Conservation (phyloP, 2,888 invertebrate genomes). For the Cerastis rubricosa region DNA sequence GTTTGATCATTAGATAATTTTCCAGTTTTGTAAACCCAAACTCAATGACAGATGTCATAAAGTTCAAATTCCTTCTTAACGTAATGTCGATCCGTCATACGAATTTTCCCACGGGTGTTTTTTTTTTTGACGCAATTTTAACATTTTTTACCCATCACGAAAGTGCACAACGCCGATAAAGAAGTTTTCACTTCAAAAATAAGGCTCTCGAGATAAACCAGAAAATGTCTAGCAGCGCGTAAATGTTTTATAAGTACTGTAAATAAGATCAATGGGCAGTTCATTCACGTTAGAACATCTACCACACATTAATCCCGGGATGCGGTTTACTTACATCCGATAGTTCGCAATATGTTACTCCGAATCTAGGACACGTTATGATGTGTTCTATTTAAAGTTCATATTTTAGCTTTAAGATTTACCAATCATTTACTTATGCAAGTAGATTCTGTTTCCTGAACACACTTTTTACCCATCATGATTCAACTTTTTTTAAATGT, state of each 20-base stretch:
- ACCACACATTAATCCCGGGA: conserved; percentile 67
- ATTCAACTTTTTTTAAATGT: conserved; percentile 1
- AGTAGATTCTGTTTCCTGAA: conserved; percentile 21
- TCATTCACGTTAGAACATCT: conserved; percentile 56
- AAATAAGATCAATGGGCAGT: conserved; percentile 64
- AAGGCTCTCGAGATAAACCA: conserved; percentile 14
- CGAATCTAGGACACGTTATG: conserved; percentile 60
- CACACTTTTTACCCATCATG: not conserved
- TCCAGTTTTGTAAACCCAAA: too few species aligned
- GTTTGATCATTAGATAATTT: too few species aligned
- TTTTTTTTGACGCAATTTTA: too few species aligned
- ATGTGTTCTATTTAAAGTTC: conserved; percentile 62
- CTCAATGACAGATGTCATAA: too few species aligned
- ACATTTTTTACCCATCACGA: too few species aligned
- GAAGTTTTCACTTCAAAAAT: too few species aligned
- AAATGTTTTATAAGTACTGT: conserved; percentile 53
- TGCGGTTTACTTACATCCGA: conserved; percentile 70
- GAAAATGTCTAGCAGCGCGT: conserved; percentile 23
- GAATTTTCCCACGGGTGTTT: too few species aligned
- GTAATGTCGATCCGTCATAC: too few species aligned
- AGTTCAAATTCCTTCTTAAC: too few species aligned
- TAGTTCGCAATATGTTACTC: conserved; percentile 62
- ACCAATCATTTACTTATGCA: conserved; percentile 38
- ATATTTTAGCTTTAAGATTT: conserved; percentile 52
- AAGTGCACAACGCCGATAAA: too few species aligned